Evolutionary conservation across 2,797 vertebrate genomes (phyloP).

Genomic region (Labeo calbasu): DNA sequence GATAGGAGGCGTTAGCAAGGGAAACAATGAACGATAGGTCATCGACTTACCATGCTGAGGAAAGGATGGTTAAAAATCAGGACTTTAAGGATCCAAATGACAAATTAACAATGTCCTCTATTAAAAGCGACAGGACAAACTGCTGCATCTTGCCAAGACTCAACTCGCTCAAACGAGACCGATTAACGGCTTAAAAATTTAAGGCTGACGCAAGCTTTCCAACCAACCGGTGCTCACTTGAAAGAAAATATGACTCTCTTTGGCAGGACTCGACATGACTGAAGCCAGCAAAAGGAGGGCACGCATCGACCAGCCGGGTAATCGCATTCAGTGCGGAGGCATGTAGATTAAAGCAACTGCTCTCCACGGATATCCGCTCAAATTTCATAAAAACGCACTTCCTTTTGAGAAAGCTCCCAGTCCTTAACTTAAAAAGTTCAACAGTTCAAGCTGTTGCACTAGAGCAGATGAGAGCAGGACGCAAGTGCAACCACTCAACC

Average conservation of each 20-base stretch:
- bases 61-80: slow-evolving; percentile 25
- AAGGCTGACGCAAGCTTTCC: slow-evolving; percentile 89
- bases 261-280: slow-evolving; percentile 99
- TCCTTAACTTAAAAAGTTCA: slow-evolving; percentile 73
- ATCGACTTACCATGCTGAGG: slow-evolving; percentile 49
- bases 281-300: slow-evolving; percentile 97
- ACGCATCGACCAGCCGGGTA: slow-evolving; percentile 68
- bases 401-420: slow-evolving; percentile 63
- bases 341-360: slow-evolving; percentile 56
- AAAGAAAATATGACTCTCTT: slow-evolving; percentile 93
- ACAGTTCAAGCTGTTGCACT: slow-evolving; percentile 79
- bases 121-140: slow-evolving; percentile 43
- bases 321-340: slow-evolving; percentile 62
- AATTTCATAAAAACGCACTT: slow-evolving; percentile 40
- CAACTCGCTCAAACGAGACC: slow-evolving; percentile 36
- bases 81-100: slow-evolving; percentile 32
- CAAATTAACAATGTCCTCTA: slow-evolving; percentile 30
- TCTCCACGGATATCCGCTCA: slow-evolving; percentile 35
- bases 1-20: slow-evolving; percentile 49
- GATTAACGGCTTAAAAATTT: slow-evolving; percentile 43
- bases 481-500: slow-evolving; percentile 76
- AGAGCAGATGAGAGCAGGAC: slow-evolving; percentile 75
- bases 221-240: slow-evolving; percentile 96
- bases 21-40: slow-evolving; percentile 12
- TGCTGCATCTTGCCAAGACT: slow-evolving; percentile 65